These are phyloP conservation scores for Drusus annulatus DNA, from an alignment of 1,140 invertebrate species.

Conservation along the genomic window DNA sequence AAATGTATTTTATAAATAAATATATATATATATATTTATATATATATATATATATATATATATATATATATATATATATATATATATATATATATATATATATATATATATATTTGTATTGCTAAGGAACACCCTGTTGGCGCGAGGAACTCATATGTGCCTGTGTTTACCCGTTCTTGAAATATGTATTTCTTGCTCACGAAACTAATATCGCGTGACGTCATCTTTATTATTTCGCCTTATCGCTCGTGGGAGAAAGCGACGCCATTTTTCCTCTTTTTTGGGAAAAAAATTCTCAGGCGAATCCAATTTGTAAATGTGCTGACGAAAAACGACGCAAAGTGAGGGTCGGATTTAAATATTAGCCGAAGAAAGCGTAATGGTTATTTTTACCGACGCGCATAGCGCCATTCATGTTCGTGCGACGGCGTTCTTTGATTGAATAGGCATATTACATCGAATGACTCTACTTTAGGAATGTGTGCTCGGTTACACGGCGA, in stretches of 20 bases:
- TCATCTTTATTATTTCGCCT: slow-evolving; percentile 39
- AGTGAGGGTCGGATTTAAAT: slow-evolving; percentile 25
- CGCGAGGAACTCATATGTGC: slow-evolving; percentile 8
- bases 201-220: slow-evolving; percentile 32
- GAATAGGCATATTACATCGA: neutral
- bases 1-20: no score
- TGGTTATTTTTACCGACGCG: slow-evolving; percentile 6
- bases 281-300: slow-evolving; percentile 7
- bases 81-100: no score
- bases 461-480: neutral
- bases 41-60: no score
- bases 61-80: no score
- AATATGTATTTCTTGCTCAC: slow-evolving; percentile 32
- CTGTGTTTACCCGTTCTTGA: slow-evolving; percentile 19
- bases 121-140: no score
- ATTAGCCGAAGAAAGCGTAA: slow-evolving; percentile 19
- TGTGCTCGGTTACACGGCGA: no score
- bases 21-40: no score
- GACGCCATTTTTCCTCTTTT: neutral
- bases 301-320: slow-evolving; percentile 44
- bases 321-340: slow-evolving; percentile 21
- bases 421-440: neutral
- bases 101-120: no score
- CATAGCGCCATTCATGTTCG: neutral
- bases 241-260: slow-evolving; percentile 20